A percentile compares a stretch with the other conserved stretches of the same genome.
phyloP scores from a whole-genome alignment of 2,797 vertebrate species.

The Rhinatrema bivittatum region DNA sequence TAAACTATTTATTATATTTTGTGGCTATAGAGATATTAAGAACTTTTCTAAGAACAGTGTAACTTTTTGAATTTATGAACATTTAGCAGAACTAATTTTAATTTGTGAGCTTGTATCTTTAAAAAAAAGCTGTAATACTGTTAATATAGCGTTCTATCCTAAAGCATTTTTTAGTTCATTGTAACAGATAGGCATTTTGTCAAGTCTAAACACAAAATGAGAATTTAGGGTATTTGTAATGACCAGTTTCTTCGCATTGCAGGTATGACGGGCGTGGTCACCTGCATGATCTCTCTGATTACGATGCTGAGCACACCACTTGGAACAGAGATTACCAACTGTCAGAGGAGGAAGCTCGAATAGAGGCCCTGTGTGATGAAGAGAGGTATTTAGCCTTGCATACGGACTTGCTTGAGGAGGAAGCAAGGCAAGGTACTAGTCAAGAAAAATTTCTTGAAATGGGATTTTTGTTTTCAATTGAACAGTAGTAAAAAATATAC shows the following conservation, averaged over 20 bases:
- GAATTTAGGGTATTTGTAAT: slow-evolving; percentile 37
- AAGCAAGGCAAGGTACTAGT: slow-evolving; percentile 92
- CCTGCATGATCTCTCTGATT: slow-evolving; percentile 98
- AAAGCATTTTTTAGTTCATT: slow-evolving; percentile 29
- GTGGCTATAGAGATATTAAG: slow-evolving; percentile 34
- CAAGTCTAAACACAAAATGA: slow-evolving; percentile 19
- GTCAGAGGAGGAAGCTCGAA: slow-evolving; percentile 93
- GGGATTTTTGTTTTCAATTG: slow-evolving; percentile 17
- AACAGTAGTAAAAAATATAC: slow-evolving; percentile 34
- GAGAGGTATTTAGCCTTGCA: slow-evolving; percentile 98
- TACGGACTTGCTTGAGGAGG: slow-evolving; percentile 96
- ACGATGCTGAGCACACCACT: slow-evolving; percentile 84
- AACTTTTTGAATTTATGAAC: no score
- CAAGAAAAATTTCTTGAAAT: slow-evolving; percentile 54
- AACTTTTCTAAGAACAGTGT: slow-evolving; percentile 34
- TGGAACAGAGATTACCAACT: slow-evolving; percentile 96
- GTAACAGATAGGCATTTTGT: slow-evolving; percentile 56
- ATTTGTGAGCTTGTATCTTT: no score
- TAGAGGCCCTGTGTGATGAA: slow-evolving; percentile 94
- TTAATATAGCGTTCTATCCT: slow-evolving; percentile 23
- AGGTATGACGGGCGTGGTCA: slow-evolving; percentile 98
- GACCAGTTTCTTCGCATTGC: slow-evolving; percentile 73
- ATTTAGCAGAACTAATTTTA: slow-evolving; percentile 46
- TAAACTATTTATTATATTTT: slow-evolving; percentile 36
- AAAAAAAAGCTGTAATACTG: no score